Base-by-base conservation (phyloP, 2,797 vertebrate genomes). In the Monodelphis domestica region DNA sequence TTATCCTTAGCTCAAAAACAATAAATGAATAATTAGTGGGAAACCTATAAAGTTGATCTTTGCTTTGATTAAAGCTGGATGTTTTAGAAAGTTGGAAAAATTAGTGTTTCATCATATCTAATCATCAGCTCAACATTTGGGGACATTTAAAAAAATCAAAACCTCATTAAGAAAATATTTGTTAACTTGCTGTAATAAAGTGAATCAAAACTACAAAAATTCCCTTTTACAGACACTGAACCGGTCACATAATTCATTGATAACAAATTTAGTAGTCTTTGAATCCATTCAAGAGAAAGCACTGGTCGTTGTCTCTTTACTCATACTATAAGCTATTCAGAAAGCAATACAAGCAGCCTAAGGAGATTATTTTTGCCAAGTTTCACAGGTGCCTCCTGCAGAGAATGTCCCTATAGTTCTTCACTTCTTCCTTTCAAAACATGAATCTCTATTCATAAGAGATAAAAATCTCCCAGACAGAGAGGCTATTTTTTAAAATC, bases 351-450 rank as follows among this genome's bases (percentile, higher is more conserved):
- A 78, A 96, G 95, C 90, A 95, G 96, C 88, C 97, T 94, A 94
- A 97, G 96, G 96, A 95, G 29, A 96, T 96, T 29, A 51, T 93
- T 92, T 97, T 57, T 98, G 98, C 98, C 98, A 98, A 98, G 97
- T 97, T 98, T 98, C 97, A 97, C 98, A 98, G 98, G 98, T 98
- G 98, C 53, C 95, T 96, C 90, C 30, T 95, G 95, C 51, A 95
- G 97, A 98, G 97, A 98, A 95, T 93, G 92, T 59, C 92, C 96
- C 96, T 96, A 90, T 63, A 89, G 95, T 96, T 94, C 70, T 59
- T 92, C 96, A 70, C 70, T 97, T 92, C 96, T 96, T 95, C 94
- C 87, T 91, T 87, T 84, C 28, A 93, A 95, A 95, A 97, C 96
- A 98, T 94, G 98, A 70, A 96, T 95, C 93, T 91, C 97, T 94